These are phyloP conservation scores for Andrena bucephala DNA, from an alignment of 2,888 invertebrate genomes.

Conservation along the genomic window DNA sequence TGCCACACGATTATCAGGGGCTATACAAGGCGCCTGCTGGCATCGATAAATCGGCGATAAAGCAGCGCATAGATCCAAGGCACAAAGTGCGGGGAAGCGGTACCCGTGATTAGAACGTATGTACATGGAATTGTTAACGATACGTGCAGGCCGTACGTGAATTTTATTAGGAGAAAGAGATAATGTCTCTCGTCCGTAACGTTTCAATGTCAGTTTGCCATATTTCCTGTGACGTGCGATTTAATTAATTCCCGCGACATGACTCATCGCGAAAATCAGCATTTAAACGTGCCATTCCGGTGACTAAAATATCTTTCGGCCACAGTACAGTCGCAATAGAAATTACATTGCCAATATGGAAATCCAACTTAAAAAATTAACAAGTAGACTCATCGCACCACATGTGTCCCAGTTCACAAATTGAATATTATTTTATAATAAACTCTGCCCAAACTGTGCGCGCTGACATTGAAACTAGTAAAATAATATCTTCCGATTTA, in stretches of 20 bases:
- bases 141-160: constrained; percentile 31
- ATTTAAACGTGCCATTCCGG: constrained; percentile 37
- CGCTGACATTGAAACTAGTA: no score
- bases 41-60: constrained; percentile 9
- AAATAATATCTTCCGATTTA: no score
- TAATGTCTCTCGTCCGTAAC: constrained; percentile 43
- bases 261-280: constrained; percentile 58
- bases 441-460: no score
- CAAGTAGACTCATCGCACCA: no score
- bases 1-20: no score
- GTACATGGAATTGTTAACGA: constrained; percentile 17
- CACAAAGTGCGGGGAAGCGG: not conserved
- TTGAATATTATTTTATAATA: no score
- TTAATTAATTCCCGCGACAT: constrained; percentile 66
- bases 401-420: no score
- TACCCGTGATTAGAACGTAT: not conserved
- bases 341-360: not conserved
- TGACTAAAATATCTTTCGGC: constrained; percentile 43
- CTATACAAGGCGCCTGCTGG: not conserved
- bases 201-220: constrained; percentile 62
- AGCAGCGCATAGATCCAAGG: constrained; percentile 11
- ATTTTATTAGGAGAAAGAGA: constrained; percentile 50
- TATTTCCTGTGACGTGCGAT: constrained; percentile 60
- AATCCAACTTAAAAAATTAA: no score
- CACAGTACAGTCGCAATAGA: not conserved